Conservation (phyloP, 1,140 invertebrate genomes). For the Propsilocerus akamusi region DNA sequence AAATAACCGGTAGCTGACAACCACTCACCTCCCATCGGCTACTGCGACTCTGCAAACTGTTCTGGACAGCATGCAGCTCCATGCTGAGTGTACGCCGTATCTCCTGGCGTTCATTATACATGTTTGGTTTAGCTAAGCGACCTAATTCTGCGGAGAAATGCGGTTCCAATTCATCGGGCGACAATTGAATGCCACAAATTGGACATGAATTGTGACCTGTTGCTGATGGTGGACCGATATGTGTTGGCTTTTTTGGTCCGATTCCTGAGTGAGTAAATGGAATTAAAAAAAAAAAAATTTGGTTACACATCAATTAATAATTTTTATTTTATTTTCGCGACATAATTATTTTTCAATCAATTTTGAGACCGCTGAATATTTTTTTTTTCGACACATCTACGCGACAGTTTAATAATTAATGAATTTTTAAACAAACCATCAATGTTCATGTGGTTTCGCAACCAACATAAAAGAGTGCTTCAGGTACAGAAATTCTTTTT, state of each 20-base stretch:
- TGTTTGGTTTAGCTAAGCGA: constrained; percentile 43
- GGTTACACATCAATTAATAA: background rate
- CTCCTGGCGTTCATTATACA: constrained; percentile 26
- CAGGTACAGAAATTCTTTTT: too few relatives aligned
- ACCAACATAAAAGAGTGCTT: too few relatives aligned
- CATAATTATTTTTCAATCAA: constrained; percentile 1
- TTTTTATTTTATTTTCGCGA: background rate
- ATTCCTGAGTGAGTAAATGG: too few relatives aligned
- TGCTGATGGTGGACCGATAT: background rate
- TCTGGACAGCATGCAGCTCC: constrained; percentile 24
- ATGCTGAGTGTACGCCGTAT: constrained; percentile 24
- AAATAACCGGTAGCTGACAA: background rate
- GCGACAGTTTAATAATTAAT: too few relatives aligned
- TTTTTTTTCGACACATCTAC: too few relatives aligned
- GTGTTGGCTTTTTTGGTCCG: background rate
- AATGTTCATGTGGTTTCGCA: too few relatives aligned
- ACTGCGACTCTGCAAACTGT: constrained; percentile 34
- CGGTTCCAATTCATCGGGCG: constrained; percentile 52
- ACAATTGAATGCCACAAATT: constrained; percentile 56
- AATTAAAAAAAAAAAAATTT: background rate
- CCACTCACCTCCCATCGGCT: constrained; percentile 48
- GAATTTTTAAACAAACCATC: too few relatives aligned
- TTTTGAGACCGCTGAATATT: background rate
- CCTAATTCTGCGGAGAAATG: constrained; percentile 66
- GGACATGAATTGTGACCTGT: constrained; percentile 49